phyloP scores from a whole-genome alignment of 2,888 invertebrate species.

The Trissoscelio sp. region DNA sequence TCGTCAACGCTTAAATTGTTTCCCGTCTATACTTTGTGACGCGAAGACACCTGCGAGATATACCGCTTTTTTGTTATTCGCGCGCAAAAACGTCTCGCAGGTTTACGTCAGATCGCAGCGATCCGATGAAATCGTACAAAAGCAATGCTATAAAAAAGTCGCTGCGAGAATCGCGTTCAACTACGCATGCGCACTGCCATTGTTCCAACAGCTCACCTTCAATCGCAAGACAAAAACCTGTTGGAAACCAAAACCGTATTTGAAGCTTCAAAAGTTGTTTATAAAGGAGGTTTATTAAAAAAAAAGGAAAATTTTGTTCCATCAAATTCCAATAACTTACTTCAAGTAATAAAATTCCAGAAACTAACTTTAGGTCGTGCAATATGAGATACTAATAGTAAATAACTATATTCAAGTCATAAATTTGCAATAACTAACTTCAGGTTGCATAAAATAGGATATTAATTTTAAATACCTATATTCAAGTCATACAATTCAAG shows the following conservation, averaged over 20 bases:
- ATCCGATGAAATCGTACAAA: conserved; percentile 30
- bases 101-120: conserved; percentile 29
- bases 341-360: no score
- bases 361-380: no score
- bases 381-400: no score
- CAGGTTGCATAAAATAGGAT: no score
- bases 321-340: no score
- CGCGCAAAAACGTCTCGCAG: conserved; percentile 18
- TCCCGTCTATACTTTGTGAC: background rate
- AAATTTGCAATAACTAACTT: no score
- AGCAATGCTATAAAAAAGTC: conserved; percentile 23
- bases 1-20: conserved; percentile 16
- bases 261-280: background rate
- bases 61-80: conserved; percentile 7
- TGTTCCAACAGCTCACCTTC: background rate
- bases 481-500: no score
- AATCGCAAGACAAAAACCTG: conserved; percentile 3
- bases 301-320: no score
- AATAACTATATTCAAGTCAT: no score
- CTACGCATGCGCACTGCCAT: conserved; percentile 3
- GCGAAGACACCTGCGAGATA: conserved; percentile 27
- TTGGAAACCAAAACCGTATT: background rate
- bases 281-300: no score
- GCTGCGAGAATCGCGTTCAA: conserved; percentile 4
- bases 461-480: no score